phyloP scores from a whole-genome alignment of 2,113 vertebrate genomes.

The Mus spicilegus region DNA sequence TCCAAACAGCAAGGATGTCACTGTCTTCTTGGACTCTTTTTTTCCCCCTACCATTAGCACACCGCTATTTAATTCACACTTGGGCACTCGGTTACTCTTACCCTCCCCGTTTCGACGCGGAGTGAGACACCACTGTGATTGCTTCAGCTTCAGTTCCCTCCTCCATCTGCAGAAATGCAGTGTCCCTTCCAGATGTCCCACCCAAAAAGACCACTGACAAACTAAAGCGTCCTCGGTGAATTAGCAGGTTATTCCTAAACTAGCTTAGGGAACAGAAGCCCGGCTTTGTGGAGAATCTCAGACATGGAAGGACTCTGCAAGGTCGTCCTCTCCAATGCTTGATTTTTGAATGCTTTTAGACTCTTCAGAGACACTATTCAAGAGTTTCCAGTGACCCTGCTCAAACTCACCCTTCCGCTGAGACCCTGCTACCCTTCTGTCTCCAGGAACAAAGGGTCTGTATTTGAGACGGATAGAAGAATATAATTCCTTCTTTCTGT shows the following conservation, averaged over 20 bases:
- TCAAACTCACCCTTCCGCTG: background rate
- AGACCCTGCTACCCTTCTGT: background rate
- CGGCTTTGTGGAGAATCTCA: constrained; percentile 60
- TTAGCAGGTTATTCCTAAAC: constrained; percentile 31
- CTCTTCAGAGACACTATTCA: background rate
- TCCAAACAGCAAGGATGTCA: background rate
- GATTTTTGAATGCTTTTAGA: constrained; percentile 12
- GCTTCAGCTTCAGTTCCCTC: background rate
- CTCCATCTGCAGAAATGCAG: background rate
- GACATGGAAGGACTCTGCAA: constrained; percentile 46
- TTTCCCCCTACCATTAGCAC: background rate
- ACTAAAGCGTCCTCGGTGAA: constrained; percentile 24
- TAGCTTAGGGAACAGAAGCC: constrained; percentile 50
- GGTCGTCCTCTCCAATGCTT: constrained; percentile 47
- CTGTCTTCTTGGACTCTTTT: background rate
- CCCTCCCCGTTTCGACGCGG: background rate
- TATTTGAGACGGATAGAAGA: background rate
- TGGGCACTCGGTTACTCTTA: background rate
- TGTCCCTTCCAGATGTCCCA: background rate
- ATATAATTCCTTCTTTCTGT: constrained; percentile 53
- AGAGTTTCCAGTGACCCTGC: constrained; percentile 48
- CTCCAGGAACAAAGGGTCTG: constrained; percentile 42
- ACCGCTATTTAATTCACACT: background rate
- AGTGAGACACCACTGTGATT: background rate
- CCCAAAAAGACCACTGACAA: constrained; percentile 1